phyloP scores from a whole-genome alignment of 53 echinoderm and acorn worm species.

The Holothuria scabra region DNA sequence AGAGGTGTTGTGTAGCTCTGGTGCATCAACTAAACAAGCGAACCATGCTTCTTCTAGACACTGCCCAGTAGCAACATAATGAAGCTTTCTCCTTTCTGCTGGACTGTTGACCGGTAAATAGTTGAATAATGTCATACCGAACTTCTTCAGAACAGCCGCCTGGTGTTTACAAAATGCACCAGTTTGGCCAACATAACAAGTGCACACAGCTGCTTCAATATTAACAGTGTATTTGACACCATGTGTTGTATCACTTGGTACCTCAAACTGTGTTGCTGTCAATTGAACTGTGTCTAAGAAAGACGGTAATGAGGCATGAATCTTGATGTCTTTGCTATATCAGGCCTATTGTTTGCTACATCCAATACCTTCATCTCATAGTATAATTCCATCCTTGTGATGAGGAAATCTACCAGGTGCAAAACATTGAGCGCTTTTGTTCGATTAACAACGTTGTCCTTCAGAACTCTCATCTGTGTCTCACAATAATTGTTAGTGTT shows the following conservation, averaged over 20 bases:
- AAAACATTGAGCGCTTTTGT: background rate
- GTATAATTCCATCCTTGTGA: background rate
- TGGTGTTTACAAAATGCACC: slow-evolving; percentile 65
- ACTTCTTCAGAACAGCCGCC: slow-evolving; percentile 29
- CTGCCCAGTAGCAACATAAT: slow-evolving; percentile 59
- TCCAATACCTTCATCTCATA: slow-evolving; percentile 12
- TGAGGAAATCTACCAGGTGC: background rate
- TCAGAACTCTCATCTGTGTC: background rate
- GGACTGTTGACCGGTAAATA: slow-evolving; percentile 46
- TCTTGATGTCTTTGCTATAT: slow-evolving; percentile 38
- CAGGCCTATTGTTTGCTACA: slow-evolving; percentile 13
- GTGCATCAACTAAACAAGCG: background rate
- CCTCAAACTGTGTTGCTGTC: background rate
- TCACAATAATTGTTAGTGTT: slow-evolving; percentile 7
- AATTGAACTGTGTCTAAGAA: background rate
- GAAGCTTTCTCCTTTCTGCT: slow-evolving; percentile 14
- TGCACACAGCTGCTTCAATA: slow-evolving; percentile 47
- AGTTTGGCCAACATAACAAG: slow-evolving; percentile 51
- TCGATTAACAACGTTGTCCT: background rate
- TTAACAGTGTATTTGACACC: slow-evolving; percentile 45
- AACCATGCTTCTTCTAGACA: background rate
- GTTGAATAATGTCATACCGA: slow-evolving; percentile 2
- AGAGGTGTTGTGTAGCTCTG: too few species aligned
- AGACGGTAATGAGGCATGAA: slow-evolving; percentile 3
- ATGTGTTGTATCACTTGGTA: background rate